phyloP scores from a whole-genome alignment of 2,888 invertebrate genomes.

The Apocheima hispidaria region DNA sequence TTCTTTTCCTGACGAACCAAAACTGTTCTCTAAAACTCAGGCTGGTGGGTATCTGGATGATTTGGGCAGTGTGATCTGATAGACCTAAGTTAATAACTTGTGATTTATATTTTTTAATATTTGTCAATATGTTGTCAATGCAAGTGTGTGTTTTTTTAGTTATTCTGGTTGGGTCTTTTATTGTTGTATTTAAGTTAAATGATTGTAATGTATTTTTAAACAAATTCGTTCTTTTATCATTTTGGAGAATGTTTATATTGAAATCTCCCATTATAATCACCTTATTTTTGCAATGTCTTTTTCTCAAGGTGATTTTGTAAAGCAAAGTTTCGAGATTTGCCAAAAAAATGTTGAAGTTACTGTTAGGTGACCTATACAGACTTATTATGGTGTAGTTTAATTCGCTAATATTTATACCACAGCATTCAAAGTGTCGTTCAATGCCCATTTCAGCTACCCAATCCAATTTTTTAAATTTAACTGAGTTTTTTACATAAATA shows the following conservation, averaged over 20 bases:
- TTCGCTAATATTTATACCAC: not conserved
- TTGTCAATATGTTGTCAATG: not conserved
- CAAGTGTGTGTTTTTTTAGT: not conserved
- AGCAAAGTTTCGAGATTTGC: not conserved
- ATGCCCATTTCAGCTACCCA: slow-evolving; percentile 3
- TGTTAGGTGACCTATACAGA: not conserved
- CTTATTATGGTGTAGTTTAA: not conserved
- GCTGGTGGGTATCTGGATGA: not conserved
- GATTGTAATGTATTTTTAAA: not conserved
- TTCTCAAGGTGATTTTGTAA: not conserved
- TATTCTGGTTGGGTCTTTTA: not conserved
- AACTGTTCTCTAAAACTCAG: not conserved
- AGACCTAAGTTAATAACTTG: not conserved
- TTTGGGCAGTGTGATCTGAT: slow-evolving; percentile 6
- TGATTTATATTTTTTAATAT: not conserved
- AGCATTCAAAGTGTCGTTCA: not conserved
- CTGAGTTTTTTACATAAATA: not conserved
- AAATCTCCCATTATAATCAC: not conserved
- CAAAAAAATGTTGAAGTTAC: slow-evolving; percentile 1
- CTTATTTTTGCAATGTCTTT: not conserved
- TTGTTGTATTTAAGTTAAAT: not conserved
- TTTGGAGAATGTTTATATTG: not conserved
- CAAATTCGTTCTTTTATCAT: not conserved
- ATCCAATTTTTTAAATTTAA: slow-evolving; percentile 4
- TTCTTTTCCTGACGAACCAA: not conserved